Conservation (phyloP, 2,888 invertebrate genomes). For the Phengaris alcon region DNA sequence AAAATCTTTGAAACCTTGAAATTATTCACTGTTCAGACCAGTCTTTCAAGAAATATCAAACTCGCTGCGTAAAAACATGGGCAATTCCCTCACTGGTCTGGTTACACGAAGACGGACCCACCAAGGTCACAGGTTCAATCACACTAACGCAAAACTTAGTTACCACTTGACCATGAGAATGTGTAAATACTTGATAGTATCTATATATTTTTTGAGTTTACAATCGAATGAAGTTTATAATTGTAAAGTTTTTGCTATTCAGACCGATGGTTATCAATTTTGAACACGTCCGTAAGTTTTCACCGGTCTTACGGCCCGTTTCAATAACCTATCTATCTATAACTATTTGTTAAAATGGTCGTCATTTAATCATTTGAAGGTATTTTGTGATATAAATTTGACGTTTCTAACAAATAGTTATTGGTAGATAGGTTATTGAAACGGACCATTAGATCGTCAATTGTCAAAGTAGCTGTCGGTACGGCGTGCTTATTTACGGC, state of each 20-base stretch:
- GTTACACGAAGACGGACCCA: conserved; percentile 4
- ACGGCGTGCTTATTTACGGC: too few species aligned
- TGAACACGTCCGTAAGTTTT: background rate
- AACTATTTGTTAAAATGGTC: too few species aligned
- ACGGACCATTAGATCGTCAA: too few species aligned
- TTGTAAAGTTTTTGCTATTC: background rate
- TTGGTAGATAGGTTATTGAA: too few species aligned
- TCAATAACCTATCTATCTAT: too few species aligned
- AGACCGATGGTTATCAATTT: background rate
- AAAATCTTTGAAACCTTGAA: background rate
- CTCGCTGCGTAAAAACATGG: background rate
- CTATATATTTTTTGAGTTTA: background rate
- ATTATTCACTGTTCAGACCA: background rate
- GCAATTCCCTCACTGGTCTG: background rate
- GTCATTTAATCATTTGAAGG: too few species aligned
- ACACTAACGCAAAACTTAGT: conserved; percentile 26
- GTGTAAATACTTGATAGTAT: conserved; percentile 22
- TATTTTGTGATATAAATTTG: too few species aligned
- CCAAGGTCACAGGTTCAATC: conserved; percentile 31
- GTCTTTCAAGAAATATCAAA: background rate
- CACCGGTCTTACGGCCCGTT: too few species aligned
- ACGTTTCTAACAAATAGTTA: too few species aligned
- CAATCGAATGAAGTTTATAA: background rate
- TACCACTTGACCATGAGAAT: conserved; percentile 22
- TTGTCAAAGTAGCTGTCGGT: too few species aligned